Evolutionary conservation across 2,888 invertebrate species (phyloP).

Genomic region (Drosophila trichaetosa): DNA sequence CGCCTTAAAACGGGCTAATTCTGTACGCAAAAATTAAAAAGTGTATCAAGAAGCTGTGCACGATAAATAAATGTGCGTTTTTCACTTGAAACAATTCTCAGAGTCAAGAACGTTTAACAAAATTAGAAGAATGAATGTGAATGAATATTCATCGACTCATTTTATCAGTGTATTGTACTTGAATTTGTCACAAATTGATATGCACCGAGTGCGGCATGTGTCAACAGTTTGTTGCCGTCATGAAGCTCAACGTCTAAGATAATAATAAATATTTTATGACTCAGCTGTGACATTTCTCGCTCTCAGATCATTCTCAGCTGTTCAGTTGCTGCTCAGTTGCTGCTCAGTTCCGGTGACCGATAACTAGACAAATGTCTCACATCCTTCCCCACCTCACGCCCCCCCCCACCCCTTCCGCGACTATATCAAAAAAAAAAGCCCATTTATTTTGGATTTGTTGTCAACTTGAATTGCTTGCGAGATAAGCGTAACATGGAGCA

Average conservation of each 20-base stretch:
- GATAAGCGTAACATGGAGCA: slow-evolving; percentile 26
- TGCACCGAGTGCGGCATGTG: neutral
- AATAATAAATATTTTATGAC: slow-evolving; percentile 14
- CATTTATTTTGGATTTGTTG: slow-evolving; percentile 31
- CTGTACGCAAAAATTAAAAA: neutral
- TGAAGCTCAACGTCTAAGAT: too few species aligned
- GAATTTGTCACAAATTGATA: neutral
- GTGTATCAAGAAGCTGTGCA: neutral
- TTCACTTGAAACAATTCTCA: neutral
- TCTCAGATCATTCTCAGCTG: neutral
- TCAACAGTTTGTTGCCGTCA: neutral
- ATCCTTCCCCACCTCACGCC: neutral
- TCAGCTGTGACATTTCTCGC: slow-evolving; percentile 22
- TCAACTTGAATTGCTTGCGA: slow-evolving; percentile 45
- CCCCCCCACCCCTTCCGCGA: neutral
- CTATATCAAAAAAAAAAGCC: neutral
- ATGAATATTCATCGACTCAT: neutral
- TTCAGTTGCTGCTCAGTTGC: slow-evolving; percentile 2
- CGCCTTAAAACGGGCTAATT: neutral
- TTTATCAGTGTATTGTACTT: neutral
- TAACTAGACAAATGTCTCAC: slow-evolving; percentile 30
- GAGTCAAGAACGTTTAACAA: neutral
- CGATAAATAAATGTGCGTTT: neutral
- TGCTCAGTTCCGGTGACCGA: slow-evolving; percentile 44
- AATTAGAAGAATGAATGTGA: neutral